A percentile compares a stretch with the other conserved stretches of the same genome.
Conservation (phyloP, 2,797 vertebrate species). For the Falco berigora region DNA sequence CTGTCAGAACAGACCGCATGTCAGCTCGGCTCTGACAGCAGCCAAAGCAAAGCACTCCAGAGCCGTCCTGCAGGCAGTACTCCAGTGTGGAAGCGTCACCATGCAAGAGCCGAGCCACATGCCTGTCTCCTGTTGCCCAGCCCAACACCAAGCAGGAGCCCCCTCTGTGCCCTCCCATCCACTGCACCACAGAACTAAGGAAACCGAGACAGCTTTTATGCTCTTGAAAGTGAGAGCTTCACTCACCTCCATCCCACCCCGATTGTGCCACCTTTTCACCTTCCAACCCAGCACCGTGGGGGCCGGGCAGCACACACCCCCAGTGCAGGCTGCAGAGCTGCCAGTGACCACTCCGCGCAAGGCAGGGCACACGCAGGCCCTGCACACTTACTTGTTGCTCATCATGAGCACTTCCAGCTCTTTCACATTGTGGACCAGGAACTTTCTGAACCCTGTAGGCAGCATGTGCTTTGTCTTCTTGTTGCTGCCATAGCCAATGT, state of each 20-base stretch:
- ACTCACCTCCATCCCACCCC: fast-evolving
- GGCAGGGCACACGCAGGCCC: not conserved
- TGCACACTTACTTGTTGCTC: constrained; percentile 93
- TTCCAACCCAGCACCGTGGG: fast-evolving
- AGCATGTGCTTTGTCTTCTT: constrained; percentile 99
- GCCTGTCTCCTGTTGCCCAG: fast-evolving
- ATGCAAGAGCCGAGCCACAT: fast-evolving
- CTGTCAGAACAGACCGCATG: not conserved
- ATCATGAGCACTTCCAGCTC: constrained; percentile 97
- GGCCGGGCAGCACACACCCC: fast-evolving
- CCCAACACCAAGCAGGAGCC: fast-evolving
- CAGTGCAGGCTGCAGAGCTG: not conserved
- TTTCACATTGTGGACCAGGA: constrained; percentile 94
- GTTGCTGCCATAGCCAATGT: constrained; percentile 96
- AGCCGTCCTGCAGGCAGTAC: fast-evolving
- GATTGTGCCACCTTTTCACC: fast-evolving
- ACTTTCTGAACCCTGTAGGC: constrained; percentile 93
- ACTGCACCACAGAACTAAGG: fast-evolving
- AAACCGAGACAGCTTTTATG: fast-evolving
- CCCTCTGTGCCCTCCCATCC: too few relatives aligned
- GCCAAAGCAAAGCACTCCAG: not conserved
- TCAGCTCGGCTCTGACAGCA: not conserved
- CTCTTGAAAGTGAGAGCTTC: not conserved
- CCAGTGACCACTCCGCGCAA: not conserved
- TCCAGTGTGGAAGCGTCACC: fast-evolving